Conservation (phyloP, 2,113 vertebrate species). For the Bungarus multicinctus region DNA sequence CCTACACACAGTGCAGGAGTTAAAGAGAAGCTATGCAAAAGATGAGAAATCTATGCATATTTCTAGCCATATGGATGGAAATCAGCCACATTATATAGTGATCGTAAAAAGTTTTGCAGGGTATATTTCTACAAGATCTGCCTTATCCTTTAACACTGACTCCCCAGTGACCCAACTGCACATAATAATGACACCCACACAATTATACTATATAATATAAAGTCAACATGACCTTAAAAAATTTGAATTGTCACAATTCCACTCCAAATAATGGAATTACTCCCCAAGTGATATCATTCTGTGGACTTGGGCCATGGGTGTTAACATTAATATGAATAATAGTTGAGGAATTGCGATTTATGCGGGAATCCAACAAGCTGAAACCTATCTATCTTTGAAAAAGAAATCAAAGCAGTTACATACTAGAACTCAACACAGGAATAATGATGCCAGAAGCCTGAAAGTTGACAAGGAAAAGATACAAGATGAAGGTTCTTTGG, state of each 20-base stretch:
- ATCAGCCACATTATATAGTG: not conserved
- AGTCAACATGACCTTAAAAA: not conserved
- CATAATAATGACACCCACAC: not conserved
- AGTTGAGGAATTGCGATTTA: slow-evolving; percentile 5
- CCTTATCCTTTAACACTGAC: not conserved
- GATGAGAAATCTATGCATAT: not conserved
- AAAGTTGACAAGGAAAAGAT: not conserved
- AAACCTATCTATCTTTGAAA: not conserved
- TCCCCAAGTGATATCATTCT: slow-evolving; percentile 17
- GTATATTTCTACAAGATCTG: not conserved
- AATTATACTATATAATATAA: slow-evolving; percentile 4
- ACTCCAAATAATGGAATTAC: slow-evolving; percentile 16
- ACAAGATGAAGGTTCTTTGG: not conserved
- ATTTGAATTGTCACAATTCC: not conserved
- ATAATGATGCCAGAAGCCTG: not conserved
- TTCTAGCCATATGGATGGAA: not conserved
- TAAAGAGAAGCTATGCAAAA: not conserved
- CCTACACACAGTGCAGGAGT: not conserved
- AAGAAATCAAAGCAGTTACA: not conserved
- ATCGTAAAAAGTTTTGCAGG: not conserved
- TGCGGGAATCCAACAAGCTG: slow-evolving; percentile 3
- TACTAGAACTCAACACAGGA: not conserved
- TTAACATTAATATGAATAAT: slow-evolving; percentile 6
- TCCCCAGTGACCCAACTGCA: not conserved
- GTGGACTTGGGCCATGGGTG: slow-evolving; percentile 9